Evolutionary conservation across 2,888 invertebrate species (phyloP), one percentile per base, ranked within the genome.

Genomic region (Euclidia mi): DNA sequence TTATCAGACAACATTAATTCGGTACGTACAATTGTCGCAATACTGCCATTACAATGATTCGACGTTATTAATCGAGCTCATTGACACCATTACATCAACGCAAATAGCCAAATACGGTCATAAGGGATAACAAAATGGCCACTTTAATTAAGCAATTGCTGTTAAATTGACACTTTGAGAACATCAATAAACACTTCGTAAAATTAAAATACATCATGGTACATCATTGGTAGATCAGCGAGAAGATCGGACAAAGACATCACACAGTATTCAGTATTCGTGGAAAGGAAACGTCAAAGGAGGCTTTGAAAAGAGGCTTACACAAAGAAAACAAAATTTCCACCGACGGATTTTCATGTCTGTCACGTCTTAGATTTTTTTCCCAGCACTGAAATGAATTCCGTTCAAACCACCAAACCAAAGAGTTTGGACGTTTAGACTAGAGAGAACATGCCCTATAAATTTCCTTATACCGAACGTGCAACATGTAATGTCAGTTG

Each of bases 321-420:
- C 76, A 81, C 76, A 85, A 85, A 83, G 81, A 82, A 87, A 87
- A 85, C 84, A 87, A 84, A 84, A 85, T 84, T 85, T 85, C 71
- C 78, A 76, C 65, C 69, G 69, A 71, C 73, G 82, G 84, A 87
- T 90, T 89, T 84, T 79, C 81, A 88, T 90, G 90, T 87, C 87
- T 87, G 88, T 90, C 90, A 90, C 89, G 89, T 87, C 73, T 73
- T 53, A 78, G 76, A 79, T 83, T 88, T 88, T 84, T 85, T 82
- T 79, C 65, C 60, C 60, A 65, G 61, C 56, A 58, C 68, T 69
- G 70, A 87, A 89, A 90, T 87, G 85, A 89, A 89, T 89, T 89
- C 83, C 69, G 72, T 78, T 72, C 76, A 63, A 72, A 78, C 85
- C n/a, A n/a, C n/a, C n/a, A n/a, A n/a, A n/a, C n/a, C n/a, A n/a